Evolutionary conservation across 1,140 invertebrate species (phyloP).

Genomic region (Chironomus tepperi): DNA sequence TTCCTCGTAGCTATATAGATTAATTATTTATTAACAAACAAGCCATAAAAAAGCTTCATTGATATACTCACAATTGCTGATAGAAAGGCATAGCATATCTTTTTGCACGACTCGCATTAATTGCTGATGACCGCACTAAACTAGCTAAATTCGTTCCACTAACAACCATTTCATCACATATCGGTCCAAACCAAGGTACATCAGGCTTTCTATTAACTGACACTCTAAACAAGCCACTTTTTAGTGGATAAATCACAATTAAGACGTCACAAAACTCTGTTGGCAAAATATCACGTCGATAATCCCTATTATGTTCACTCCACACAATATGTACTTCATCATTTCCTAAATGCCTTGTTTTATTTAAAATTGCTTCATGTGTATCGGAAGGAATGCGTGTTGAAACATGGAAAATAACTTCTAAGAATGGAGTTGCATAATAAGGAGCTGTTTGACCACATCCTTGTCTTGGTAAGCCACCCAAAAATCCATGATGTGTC

Average conservation of each 20-base stretch:
- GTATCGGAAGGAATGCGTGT: conserved; percentile 89
- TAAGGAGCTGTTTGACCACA: conserved; percentile 92
- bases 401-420: conserved; percentile 92
- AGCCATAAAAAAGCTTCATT: neutral
- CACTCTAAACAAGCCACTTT: conserved; percentile 70
- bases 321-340: conserved; percentile 99
- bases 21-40: neutral
- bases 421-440: conserved; percentile 85
- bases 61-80: conserved; percentile 72
- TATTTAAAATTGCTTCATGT: conserved; percentile 79
- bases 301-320: conserved; percentile 94
- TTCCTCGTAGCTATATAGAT: conserved; percentile 73
- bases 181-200: conserved; percentile 89
- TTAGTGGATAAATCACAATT: conserved; percentile 91
- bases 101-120: conserved; percentile 86
- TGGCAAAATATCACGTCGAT: conserved; percentile 92
- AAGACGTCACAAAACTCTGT: conserved; percentile 99
- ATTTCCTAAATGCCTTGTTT: conserved; percentile 94
- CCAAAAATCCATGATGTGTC: conserved; percentile 90
- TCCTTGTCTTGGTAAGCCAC: conserved; percentile 86
- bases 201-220: conserved; percentile 78
- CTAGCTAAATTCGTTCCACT: conserved; percentile 74
- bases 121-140: conserved; percentile 81
- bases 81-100: conserved; percentile 79
- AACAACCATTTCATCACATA: conserved; percentile 91